Evolutionary conservation across 2,888 invertebrate species (phyloP).

Genomic region (Hyposoter didymator): DNA sequence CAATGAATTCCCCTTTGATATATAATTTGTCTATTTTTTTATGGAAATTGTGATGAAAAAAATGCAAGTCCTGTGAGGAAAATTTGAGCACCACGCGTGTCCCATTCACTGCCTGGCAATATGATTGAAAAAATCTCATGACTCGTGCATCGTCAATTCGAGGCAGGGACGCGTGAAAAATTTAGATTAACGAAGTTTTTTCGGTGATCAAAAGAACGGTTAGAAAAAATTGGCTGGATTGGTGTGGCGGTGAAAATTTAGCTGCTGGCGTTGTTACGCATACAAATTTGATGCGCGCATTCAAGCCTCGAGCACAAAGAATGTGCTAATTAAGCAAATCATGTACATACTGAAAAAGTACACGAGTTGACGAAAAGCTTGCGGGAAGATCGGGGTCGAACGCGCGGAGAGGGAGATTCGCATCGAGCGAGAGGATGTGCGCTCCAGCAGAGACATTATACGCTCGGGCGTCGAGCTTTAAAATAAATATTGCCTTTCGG

Average conservation of each 20-base stretch:
- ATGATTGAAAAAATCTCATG: neutral
- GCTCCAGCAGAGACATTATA: neutral
- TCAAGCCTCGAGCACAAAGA: neutral
- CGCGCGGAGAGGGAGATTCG: neutral
- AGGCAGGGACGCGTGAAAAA: neutral
- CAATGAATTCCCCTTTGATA: too few species aligned
- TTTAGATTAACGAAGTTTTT: neutral
- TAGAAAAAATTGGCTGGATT: neutral
- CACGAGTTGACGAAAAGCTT: constrained; percentile 10
- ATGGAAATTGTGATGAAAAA: too few species aligned
- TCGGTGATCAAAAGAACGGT: neutral
- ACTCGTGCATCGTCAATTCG: neutral
- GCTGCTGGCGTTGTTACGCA: neutral
- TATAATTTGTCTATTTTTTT: too few species aligned
- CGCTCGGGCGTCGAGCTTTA: constrained; percentile 42
- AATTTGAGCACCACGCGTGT: neutral
- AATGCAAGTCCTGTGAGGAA: neutral
- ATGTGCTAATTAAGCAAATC: constrained; percentile 46
- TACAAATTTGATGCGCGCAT: constrained; percentile 12
- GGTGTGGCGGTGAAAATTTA: neutral
- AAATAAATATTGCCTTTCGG: constrained; percentile 53
- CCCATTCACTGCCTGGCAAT: neutral
- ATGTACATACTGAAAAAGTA: constrained; percentile 25
- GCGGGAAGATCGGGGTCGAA: neutral
- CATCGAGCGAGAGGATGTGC: constrained; percentile 3